phyloP scores from a whole-genome alignment of 92 coral and sea anemone genomes.

The Epizoanthus scotinus region DNA sequence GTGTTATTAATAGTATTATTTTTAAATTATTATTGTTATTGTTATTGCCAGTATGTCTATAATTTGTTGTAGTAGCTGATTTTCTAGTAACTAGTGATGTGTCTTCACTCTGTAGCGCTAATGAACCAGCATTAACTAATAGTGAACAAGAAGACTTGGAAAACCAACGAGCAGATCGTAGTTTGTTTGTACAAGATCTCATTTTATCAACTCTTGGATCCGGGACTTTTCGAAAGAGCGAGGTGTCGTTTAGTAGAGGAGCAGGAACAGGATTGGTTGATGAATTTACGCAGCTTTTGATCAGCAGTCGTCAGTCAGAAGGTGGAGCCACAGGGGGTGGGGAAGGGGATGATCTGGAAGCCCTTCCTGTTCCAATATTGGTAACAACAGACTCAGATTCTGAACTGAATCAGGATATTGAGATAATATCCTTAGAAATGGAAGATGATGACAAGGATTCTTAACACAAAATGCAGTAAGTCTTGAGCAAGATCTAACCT shows the following conservation, averaged over 20 bases:
- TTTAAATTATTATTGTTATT: background rate
- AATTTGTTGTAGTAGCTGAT: too few species aligned
- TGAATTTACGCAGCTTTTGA: conserved; percentile 64
- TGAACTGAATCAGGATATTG: conserved; percentile 83
- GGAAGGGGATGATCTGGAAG: conserved; percentile 43
- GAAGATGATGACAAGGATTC: conserved; percentile 84
- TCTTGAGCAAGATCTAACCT: background rate
- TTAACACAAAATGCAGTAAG: conserved; percentile 46
- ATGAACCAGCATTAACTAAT: conserved; percentile 86
- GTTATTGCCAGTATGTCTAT: background rate
- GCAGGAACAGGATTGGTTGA: conserved; percentile 49
- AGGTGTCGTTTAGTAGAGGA: conserved; percentile 1
- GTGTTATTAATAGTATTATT: too few species aligned
- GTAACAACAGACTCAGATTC: conserved; percentile 41
- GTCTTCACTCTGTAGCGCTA: conserved; percentile 61
- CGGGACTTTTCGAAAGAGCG: conserved; percentile 62
- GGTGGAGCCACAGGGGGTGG: conserved; percentile 42
- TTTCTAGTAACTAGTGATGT: conserved; percentile 6
- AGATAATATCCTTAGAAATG: conserved; percentile 80
- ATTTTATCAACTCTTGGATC: conserved; percentile 91
- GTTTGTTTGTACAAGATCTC: conserved; percentile 97
- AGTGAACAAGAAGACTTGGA: conserved; percentile 86
- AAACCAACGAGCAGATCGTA: conserved; percentile 84
- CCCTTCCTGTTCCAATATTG: conserved; percentile 47
- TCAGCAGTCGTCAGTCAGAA: conserved; percentile 36